Conservation (phyloP, 2,113 vertebrate genomes). For the Anhinga rufa region DNA sequence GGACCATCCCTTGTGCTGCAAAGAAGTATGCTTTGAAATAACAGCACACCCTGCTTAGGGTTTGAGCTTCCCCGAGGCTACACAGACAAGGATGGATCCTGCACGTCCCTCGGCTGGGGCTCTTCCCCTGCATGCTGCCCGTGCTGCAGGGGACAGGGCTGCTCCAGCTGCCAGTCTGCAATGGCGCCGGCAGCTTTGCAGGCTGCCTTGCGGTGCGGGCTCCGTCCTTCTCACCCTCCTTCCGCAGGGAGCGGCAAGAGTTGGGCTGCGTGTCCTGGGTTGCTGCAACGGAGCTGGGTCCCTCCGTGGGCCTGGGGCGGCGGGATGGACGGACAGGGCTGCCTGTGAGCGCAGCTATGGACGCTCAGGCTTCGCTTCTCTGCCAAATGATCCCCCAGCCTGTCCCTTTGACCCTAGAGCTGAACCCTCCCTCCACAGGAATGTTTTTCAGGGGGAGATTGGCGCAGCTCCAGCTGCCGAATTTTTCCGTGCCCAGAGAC, state of each 20-base stretch:
- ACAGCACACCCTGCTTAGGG: background rate
- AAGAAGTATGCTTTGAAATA: background rate
- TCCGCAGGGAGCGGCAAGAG: background rate
- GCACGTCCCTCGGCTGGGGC: background rate
- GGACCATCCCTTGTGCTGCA: background rate
- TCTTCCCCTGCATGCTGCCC: background rate
- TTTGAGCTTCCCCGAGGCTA: background rate
- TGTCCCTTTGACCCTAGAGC: background rate
- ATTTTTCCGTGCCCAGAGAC: background rate
- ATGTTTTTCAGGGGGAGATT: background rate
- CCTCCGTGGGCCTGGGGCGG: background rate
- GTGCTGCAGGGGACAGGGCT: accelerated
- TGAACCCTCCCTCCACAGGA: background rate
- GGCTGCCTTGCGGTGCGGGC: accelerated
- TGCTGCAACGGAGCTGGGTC: background rate
- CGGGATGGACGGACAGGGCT: accelerated
- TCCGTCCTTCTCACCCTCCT: accelerated
- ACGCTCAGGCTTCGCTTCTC: accelerated
- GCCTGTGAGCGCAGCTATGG: background rate
- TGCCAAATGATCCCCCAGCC: background rate
- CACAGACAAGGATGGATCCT: accelerated
- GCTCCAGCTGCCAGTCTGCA: background rate
- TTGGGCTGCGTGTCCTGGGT: background rate
- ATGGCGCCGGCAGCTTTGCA: background rate
- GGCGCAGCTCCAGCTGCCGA: background rate